Evolutionary conservation across 1,140 invertebrate genomes (phyloP).

Genomic region (Magallana ariakensis): DNA sequence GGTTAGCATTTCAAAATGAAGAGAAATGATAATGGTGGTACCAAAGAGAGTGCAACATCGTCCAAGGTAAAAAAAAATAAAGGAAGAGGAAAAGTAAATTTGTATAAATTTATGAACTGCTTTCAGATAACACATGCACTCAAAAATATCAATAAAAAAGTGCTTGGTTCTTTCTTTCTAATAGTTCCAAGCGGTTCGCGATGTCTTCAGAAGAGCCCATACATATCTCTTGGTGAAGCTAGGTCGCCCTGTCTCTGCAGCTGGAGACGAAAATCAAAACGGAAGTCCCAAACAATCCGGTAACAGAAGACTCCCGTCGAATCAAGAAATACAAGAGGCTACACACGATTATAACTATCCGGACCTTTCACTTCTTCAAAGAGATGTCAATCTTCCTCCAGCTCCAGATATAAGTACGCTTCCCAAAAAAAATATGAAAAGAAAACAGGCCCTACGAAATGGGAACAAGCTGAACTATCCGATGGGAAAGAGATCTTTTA

Average conservation of each 20-base stretch:
- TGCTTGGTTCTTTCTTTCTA: not conserved
- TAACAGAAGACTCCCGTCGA: not conserved
- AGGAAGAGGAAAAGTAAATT: no score
- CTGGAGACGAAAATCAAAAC: not conserved
- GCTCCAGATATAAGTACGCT: not conserved
- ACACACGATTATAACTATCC: conserved; percentile 1
- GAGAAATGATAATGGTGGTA: no score
- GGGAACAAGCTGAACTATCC: not conserved
- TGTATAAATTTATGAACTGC: no score
- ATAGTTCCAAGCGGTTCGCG: not conserved
- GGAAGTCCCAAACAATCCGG: not conserved
- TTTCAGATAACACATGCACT: no score
- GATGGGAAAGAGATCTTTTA: not conserved
- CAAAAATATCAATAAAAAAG: no score
- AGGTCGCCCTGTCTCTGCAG: not conserved
- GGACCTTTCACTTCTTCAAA: not conserved
- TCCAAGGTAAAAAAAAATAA: no score
- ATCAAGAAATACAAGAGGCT: not conserved
- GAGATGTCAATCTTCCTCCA: not conserved
- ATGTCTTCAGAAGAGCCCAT: not conserved
- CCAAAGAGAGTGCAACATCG: no score
- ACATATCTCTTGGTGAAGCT: not conserved
- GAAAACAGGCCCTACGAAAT: not conserved
- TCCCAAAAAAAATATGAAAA: not conserved
- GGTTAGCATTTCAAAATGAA: no score